These are phyloP conservation scores for Zophobas morio DNA, from an alignment of 1,140 invertebrate genomes.

Conservation along the genomic window DNA sequence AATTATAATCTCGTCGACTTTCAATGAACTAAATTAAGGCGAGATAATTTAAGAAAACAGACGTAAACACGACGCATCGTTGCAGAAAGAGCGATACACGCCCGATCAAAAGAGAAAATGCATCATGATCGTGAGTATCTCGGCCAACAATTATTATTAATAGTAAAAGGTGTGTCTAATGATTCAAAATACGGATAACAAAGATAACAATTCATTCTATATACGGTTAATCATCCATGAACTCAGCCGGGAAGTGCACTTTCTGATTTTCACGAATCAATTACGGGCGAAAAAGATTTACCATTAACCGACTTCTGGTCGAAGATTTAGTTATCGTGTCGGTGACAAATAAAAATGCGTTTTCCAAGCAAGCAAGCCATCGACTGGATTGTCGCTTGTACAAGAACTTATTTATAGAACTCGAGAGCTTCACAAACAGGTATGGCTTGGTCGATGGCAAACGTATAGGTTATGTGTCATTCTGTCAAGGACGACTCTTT, in stretches of 20 bases:
- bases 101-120: constrained; percentile 40
- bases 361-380: constrained; percentile 8
- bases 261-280: constrained; percentile 18
- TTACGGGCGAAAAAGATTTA: neutral
- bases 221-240: constrained; percentile 24
- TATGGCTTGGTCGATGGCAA: constrained; percentile 24
- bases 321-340: neutral
- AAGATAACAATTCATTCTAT: constrained; percentile 29
- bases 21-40: constrained; percentile 3
- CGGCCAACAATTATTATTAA: constrained; percentile 37
- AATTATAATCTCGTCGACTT: constrained; percentile 1
- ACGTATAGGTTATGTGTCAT: constrained; percentile 41
- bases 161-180: constrained; percentile 37
- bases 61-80: constrained; percentile 25
- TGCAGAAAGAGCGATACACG: constrained; percentile 19
- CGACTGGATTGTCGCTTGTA: neutral
- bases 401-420: constrained; percentile 25
- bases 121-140: constrained; percentile 29
- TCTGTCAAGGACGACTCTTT: constrained; percentile 45
- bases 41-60: constrained; percentile 24
- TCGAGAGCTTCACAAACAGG: constrained; percentile 29
- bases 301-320: neutral
- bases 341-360: constrained; percentile 8
- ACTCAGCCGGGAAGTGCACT: constrained; percentile 25
- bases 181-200: constrained; percentile 14